phyloP scores from a whole-genome alignment of 2,888 invertebrate species.

The Pharmacophagus antenor region DNA sequence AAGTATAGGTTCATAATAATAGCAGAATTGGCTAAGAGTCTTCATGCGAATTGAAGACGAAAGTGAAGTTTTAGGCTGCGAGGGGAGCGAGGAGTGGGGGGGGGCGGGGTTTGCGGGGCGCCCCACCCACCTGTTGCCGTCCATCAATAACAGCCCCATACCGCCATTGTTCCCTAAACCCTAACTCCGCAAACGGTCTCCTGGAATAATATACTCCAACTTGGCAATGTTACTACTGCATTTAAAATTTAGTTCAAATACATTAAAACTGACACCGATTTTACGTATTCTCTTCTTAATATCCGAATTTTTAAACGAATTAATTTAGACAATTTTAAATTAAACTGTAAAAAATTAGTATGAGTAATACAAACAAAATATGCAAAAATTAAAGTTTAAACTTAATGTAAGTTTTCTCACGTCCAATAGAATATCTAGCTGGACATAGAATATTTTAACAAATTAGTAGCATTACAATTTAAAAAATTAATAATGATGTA shows the following conservation, averaged over 20 bases:
- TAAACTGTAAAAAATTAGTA: too few species aligned
- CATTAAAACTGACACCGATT: neutral
- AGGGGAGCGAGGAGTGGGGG: conserved; percentile 54
- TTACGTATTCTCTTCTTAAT: neutral
- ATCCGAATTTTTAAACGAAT: neutral
- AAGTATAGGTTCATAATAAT: conserved; percentile 30
- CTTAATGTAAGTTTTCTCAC: too few species aligned
- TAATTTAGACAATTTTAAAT: too few species aligned
- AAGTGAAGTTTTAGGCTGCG: conserved; percentile 55
- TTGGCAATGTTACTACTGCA: conserved; percentile 7
- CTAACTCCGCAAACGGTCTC: conserved; percentile 43
- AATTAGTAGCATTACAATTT: too few species aligned
- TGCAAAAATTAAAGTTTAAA: too few species aligned
- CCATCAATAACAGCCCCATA: conserved; percentile 75
- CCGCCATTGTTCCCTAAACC: conserved; percentile 59
- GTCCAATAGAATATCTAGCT: too few species aligned
- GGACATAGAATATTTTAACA: too few species aligned
- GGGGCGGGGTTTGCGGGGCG: conserved; percentile 59
- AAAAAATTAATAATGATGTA: too few species aligned
- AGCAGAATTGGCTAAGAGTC: conserved; percentile 37
- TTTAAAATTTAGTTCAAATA: neutral
- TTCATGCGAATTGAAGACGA: conserved; percentile 48
- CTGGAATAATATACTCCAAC: conserved; percentile 34
- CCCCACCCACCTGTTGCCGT: conserved; percentile 73
- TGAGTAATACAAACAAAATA: too few species aligned